A percentile compares a stretch with the other conserved stretches of the same genome.
Evolutionary conservation across 2,888 invertebrate genomes (phyloP).

Genomic region (Dolichopus griseipennis): DNA sequence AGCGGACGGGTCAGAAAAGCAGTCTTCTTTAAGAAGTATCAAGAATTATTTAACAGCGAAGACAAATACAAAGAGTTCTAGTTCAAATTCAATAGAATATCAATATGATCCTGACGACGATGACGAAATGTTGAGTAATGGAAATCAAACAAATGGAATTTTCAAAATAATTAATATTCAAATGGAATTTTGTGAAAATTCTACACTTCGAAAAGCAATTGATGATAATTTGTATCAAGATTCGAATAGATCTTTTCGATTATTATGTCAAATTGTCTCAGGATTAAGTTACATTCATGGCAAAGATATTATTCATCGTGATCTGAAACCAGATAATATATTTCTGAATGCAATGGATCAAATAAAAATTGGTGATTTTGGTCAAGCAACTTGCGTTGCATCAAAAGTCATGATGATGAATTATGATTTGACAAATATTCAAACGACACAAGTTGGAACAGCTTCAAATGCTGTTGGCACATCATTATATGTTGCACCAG

Average conservation of each 20-base stretch:
- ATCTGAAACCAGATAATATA: conserved; percentile 53
- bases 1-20: too few relatives aligned
- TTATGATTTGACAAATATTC: conserved; percentile 33
- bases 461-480: conserved; percentile 53
- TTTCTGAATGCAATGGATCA: conserved; percentile 91
- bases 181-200: too few relatives aligned
- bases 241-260: conserved; percentile 38
- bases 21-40: too few relatives aligned
- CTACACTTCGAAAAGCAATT: too few relatives aligned
- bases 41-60: too few relatives aligned
- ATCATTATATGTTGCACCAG: conserved; percentile 90
- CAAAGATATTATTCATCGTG: conserved; percentile 70
- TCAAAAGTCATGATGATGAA: conserved; percentile 31
- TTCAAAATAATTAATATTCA: too few relatives aligned
- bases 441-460: conserved; percentile 81
- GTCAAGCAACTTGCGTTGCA: conserved; percentile 70
- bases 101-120: too few relatives aligned
- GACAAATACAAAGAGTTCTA: too few relatives aligned
- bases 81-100: too few relatives aligned
- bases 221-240: too few relatives aligned
- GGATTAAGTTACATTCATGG: conserved; percentile 84
- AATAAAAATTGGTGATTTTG: conserved; percentile 96
- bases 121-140: too few relatives aligned
- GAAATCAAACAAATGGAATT: too few relatives aligned
- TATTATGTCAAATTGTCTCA: conserved; percentile 94